Base-by-base conservation (phyloP, 2,113 vertebrate species). In the Irena cyanogastra region DNA sequence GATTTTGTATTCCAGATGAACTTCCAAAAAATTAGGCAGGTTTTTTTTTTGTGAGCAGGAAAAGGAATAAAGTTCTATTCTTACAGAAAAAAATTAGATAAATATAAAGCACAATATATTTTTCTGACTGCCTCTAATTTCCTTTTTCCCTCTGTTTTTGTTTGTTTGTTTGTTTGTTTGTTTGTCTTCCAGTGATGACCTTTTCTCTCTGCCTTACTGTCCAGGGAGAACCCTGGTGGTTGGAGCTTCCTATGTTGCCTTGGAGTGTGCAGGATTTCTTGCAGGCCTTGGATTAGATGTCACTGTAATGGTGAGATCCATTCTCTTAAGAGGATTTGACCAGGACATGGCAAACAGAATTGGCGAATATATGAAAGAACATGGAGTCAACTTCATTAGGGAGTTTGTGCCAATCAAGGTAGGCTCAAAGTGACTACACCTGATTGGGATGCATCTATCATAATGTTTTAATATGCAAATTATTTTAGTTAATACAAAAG, bases 201-300 rank as follows among this genome's bases (percentile, higher is more conserved):
- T 99, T 47, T 98, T 99, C 96, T 98, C 98, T 52, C 94, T 98
- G 89, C 95, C 97, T 80, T 98, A 98, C 87, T 98, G 98, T 60
- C 98, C 98, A 21, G 97, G 98, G 15, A 98, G 98, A 91, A 99
- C 98, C 31, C 97, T 99, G 76, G 98, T 99, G 44, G 95, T 99
- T 27, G 98, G 98, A 45, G 98, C 98, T 31, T 98, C 98, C n/a
- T 98, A 98, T 13, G 98, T 98, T 13, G 98, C 98, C 45, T 90
- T 99, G 89, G 98, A 99, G 90, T 98, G 98, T 57, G 98, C 98
- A 23, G 98, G 98, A 23, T 98, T 99, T 96, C 98, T 99, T 89
- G 97, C 95, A 14, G 98, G 98, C 18, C 97, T 99, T 41, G 98
- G 98, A 17, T 94, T 98, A 72, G 97, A 98, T 31, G 98, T 99